These are phyloP conservation scores for Antheraea yamamai DNA, from an alignment of 2,888 invertebrate genomes.

Conservation along the genomic window DNA sequence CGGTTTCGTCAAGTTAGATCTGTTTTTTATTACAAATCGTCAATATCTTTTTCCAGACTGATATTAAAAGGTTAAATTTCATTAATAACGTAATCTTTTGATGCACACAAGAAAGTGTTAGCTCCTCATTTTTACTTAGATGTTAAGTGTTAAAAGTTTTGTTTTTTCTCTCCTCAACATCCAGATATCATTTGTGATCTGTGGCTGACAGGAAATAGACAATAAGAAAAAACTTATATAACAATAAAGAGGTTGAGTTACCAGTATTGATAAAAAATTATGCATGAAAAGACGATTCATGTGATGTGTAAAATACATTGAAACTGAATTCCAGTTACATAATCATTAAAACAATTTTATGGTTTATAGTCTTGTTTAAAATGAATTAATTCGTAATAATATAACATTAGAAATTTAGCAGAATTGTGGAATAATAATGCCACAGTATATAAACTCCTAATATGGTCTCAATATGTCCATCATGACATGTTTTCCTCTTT, in stretches of 20 bases:
- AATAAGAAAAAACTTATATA: background rate
- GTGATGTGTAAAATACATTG: background rate
- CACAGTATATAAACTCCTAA: too few relatives aligned
- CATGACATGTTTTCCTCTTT: too few relatives aligned
- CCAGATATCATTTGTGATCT: conserved; percentile 16
- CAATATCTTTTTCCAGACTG: too few relatives aligned
- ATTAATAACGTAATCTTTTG: conserved; percentile 11
- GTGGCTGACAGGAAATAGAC: conserved; percentile 28
- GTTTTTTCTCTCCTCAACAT: conserved; percentile 26
- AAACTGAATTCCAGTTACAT: too few relatives aligned
- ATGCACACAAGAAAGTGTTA: conserved; percentile 30
- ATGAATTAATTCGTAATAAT: too few relatives aligned
- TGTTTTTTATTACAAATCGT: background rate
- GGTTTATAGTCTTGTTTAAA: too few relatives aligned
- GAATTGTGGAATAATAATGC: too few relatives aligned
- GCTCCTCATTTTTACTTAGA: conserved; percentile 39
- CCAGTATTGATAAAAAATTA: background rate
- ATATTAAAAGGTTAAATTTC: background rate
- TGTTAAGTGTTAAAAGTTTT: conserved; percentile 46
- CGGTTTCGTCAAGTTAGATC: background rate
- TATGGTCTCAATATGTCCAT: too few relatives aligned
- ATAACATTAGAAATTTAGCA: too few relatives aligned
- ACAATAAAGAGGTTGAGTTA: background rate
- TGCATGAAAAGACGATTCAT: background rate
- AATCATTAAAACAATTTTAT: too few relatives aligned